Evolutionary conservation across 35 echinoderm and acorn worm species (phyloP).

Genomic region (Heliocidaris tuberculata): DNA sequence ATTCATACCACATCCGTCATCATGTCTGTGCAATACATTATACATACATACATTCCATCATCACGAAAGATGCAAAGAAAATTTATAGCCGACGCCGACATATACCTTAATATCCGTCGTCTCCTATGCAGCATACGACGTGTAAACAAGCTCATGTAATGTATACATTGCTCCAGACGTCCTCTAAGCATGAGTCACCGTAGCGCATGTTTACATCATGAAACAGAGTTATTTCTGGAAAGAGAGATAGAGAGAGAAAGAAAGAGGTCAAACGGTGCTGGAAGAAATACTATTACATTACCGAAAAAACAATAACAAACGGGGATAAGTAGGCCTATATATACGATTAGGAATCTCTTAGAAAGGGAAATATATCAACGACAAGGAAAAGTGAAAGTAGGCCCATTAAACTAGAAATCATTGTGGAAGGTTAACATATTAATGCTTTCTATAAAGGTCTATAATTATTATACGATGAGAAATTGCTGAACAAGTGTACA

Average conservation of each 20-base stretch:
- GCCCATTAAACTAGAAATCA: too few relatives aligned
- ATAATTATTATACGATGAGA: too few relatives aligned
- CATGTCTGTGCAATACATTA: neutral
- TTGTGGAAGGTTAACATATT: too few relatives aligned
- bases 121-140: neutral
- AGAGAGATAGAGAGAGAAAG: neutral
- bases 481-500: too few relatives aligned
- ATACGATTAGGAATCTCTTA: too few relatives aligned
- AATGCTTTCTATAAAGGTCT: too few relatives aligned
- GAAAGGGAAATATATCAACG: too few relatives aligned
- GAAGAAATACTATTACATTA: too few relatives aligned
- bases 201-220: slow-evolving; percentile 9
- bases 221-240: neutral
- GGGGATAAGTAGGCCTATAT: too few relatives aligned
- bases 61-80: too few relatives aligned
- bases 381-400: too few relatives aligned
- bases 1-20: neutral
- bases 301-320: too few relatives aligned
- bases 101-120: neutral
- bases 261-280: neutral
- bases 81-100: neutral
- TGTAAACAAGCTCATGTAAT: neutral
- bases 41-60: neutral
- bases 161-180: slow-evolving; percentile 3
- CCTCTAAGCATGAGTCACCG: neutral